phyloP scores from a whole-genome alignment of 2,888 invertebrate genomes.

The Tachina lurida region DNA sequence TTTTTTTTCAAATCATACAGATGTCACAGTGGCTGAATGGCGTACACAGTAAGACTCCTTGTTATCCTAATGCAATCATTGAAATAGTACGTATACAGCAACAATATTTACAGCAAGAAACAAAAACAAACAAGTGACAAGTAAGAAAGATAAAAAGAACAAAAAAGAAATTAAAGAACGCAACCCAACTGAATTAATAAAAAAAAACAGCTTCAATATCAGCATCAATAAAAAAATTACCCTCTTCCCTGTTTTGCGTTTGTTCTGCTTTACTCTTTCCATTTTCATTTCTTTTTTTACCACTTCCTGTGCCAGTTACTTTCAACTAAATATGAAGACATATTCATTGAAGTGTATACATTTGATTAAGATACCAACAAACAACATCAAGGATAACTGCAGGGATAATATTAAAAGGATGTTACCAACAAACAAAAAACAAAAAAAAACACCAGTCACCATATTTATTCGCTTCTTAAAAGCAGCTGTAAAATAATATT shows the following conservation, averaged over 20 bases:
- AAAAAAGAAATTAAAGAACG: slow-evolving; percentile 35
- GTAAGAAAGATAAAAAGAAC: slow-evolving; percentile 11
- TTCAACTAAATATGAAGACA: slow-evolving; percentile 56
- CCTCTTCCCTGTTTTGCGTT: not conserved
- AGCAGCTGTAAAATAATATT: slow-evolving; percentile 27
- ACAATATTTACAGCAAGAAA: slow-evolving; percentile 13
- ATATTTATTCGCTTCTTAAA: slow-evolving; percentile 46
- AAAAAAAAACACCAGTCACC: slow-evolving; percentile 29
- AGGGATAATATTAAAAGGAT: slow-evolving; percentile 47
- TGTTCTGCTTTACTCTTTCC: not conserved
- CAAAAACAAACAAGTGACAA: slow-evolving; percentile 25
- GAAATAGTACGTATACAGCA: slow-evolving; percentile 21
- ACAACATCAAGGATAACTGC: slow-evolving; percentile 47
- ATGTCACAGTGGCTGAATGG: slow-evolving; percentile 45
- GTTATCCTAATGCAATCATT: slow-evolving; percentile 70
- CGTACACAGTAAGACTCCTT: slow-evolving; percentile 37
- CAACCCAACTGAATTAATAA: slow-evolving; percentile 33
- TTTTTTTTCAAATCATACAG: slow-evolving; percentile 52
- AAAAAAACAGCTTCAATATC: slow-evolving; percentile 22
- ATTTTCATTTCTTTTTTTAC: not conserved
- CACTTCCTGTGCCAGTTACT: slow-evolving; percentile 32
- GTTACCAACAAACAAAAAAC: slow-evolving; percentile 7
- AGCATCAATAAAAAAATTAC: slow-evolving; percentile 25
- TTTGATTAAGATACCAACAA: slow-evolving; percentile 66
- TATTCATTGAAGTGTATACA: slow-evolving; percentile 68